These are phyloP conservation scores for Sphaerophoria taeniata DNA, from an alignment of 2,888 invertebrate genomes.

Conservation along the genomic window DNA sequence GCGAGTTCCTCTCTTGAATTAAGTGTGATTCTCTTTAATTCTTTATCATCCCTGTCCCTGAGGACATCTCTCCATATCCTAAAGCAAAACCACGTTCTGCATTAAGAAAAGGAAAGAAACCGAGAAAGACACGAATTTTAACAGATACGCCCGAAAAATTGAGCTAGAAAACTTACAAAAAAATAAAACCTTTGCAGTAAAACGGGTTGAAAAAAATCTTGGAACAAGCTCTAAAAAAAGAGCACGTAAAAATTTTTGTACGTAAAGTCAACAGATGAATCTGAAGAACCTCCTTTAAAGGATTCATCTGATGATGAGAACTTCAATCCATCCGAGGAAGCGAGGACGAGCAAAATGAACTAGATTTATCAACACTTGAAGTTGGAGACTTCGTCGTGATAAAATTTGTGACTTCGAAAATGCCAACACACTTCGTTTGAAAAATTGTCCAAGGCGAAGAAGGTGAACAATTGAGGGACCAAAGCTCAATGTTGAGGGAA, in stretches of 20 bases:
- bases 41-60: constrained; percentile 3
- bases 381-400: constrained; percentile 21
- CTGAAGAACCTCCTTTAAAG: constrained; percentile 17
- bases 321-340: constrained; percentile 17
- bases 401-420: constrained; percentile 19
- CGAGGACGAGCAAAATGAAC: constrained; percentile 9
- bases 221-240: not conserved
- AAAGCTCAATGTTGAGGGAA: constrained; percentile 15
- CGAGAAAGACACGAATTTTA: constrained; percentile 17
- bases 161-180: constrained; percentile 20
- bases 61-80: constrained; percentile 9
- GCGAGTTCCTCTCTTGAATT: not conserved
- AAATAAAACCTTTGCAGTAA: not conserved
- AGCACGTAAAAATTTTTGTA: not conserved
- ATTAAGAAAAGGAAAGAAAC: constrained; percentile 22
- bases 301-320: constrained; percentile 30
- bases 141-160: constrained; percentile 29
- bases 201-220: constrained; percentile 30
- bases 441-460: constrained; percentile 15
- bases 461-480: constrained; percentile 15
- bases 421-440: constrained; percentile 26
- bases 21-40: not conserved
- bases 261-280: constrained; percentile 8
- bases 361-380: constrained; percentile 21
- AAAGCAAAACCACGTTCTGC: constrained; percentile 20